Evolutionary conservation across 2,113 vertebrate species (phyloP).

Genomic region (Microcebus jonahi): DNA sequence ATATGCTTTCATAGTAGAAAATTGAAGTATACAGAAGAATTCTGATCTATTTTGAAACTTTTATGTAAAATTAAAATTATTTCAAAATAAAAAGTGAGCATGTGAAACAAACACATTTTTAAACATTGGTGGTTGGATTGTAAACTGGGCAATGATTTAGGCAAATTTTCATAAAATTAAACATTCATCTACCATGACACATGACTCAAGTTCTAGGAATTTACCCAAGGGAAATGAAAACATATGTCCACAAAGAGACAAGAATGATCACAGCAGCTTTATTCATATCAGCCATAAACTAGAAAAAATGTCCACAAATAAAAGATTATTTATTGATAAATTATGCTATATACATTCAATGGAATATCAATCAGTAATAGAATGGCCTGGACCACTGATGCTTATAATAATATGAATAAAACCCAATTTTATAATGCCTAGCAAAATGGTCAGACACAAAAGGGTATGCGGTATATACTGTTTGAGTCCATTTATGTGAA

Average conservation of each 20-base stretch:
- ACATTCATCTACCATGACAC: not conserved
- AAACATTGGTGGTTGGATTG: not conserved
- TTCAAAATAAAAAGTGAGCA: not conserved
- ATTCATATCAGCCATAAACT: not conserved
- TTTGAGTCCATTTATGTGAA: not conserved
- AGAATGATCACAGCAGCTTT: not conserved
- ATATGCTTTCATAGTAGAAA: not conserved
- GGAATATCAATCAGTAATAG: not conserved
- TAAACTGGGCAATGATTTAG: not conserved
- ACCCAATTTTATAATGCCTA: not conserved
- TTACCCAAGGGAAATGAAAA: not conserved
- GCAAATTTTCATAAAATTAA: not conserved
- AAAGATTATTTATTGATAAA: too few species aligned
- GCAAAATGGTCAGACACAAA: not conserved
- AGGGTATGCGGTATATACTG: not conserved
- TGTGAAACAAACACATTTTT: not conserved
- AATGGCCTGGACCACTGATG: not conserved
- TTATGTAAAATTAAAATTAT: not conserved
- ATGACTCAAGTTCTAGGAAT: not conserved
- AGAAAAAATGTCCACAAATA: not conserved
- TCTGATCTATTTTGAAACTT: not conserved
- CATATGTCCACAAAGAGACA: not conserved
- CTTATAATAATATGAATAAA: not conserved
- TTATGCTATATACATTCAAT: not conserved
- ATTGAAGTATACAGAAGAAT: not conserved